Percentiles rank a stretch among this genome's conserved stretches.
phyloP scores from a whole-genome alignment of 2,797 vertebrate genomes.

The Enoplosus armatus region DNA sequence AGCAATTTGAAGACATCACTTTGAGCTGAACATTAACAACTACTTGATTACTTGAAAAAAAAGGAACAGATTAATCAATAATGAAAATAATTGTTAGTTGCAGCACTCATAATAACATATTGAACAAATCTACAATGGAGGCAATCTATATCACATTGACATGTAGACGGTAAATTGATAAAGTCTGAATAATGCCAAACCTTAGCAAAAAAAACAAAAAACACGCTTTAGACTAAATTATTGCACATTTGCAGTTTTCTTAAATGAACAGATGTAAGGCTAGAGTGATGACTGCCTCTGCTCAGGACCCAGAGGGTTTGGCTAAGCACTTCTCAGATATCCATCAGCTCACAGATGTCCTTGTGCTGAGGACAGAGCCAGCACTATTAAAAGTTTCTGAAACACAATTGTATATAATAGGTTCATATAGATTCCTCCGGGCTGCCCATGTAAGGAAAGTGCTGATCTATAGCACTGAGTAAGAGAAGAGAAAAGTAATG shows the following conservation, averaged over 20 bases:
- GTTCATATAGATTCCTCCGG: not conserved
- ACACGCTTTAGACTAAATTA: too few species aligned
- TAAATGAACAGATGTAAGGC: conserved; percentile 62
- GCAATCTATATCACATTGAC: not conserved
- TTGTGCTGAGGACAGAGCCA: conserved; percentile 54
- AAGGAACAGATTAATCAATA: not conserved
- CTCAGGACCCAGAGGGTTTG: conserved; percentile 60
- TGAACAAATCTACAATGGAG: not conserved
- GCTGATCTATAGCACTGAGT: not conserved
- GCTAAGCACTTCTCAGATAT: conserved; percentile 71
- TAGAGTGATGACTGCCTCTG: conserved; percentile 46
- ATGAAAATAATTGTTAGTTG: not conserved
- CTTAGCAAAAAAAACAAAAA: too few species aligned
- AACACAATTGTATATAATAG: conserved; percentile 36
- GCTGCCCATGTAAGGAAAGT: not conserved
- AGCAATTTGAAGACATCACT: not conserved
- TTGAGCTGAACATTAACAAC: not conserved
- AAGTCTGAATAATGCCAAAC: not conserved
- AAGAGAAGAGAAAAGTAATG: conserved; percentile 5
- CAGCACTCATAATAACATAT: not conserved
- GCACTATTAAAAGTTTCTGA: conserved; percentile 30
- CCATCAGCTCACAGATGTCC: conserved; percentile 63
- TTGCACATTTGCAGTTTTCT: conserved; percentile 56
- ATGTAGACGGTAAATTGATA: not conserved
- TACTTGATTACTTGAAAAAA: not conserved